Conservation (phyloP, 2,797 vertebrate species). For the Chromis chromis region DNA sequence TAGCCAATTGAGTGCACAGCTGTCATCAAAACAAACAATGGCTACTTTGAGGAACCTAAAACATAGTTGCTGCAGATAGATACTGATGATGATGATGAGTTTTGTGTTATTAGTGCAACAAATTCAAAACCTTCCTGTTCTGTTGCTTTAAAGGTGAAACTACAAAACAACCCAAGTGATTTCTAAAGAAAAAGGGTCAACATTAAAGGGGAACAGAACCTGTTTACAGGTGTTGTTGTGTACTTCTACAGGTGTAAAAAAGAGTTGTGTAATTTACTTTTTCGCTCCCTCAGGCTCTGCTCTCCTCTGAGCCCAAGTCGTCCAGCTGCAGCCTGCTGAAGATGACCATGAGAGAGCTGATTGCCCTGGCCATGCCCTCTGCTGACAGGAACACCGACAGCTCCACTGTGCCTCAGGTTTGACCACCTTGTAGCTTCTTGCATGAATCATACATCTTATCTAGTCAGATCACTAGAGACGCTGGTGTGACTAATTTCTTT, state of each 20-base stretch:
- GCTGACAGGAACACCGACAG: conserved; percentile 68
- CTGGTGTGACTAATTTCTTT: not conserved
- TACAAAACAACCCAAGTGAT: too few species aligned
- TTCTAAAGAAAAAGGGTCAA: too few species aligned
- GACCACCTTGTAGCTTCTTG: not conserved
- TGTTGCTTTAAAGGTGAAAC: too few species aligned
- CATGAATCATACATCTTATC: not conserved
- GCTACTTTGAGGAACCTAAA: not conserved
- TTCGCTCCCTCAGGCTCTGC: conserved; percentile 85
- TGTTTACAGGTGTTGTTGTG: too few species aligned
- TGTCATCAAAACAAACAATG: not conserved
- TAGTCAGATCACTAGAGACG: not conserved
- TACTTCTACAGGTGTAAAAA: not conserved
- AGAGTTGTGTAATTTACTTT: not conserved
- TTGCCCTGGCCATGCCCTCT: conserved; percentile 86
- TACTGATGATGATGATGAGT: too few species aligned
- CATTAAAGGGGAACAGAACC: too few species aligned
- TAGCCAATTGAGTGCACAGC: not conserved
- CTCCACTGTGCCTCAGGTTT: conserved; percentile 92
- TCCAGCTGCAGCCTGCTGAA: conserved; percentile 91
- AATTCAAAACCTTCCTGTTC: too few species aligned
- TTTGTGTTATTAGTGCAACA: not conserved
- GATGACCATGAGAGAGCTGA: conserved; percentile 92
- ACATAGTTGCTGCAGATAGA: too few species aligned
- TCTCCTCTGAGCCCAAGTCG: conserved; percentile 94